Evolutionary conservation across 2,113 vertebrate species (phyloP).

Genomic region (Cromileptes altivelis): DNA sequence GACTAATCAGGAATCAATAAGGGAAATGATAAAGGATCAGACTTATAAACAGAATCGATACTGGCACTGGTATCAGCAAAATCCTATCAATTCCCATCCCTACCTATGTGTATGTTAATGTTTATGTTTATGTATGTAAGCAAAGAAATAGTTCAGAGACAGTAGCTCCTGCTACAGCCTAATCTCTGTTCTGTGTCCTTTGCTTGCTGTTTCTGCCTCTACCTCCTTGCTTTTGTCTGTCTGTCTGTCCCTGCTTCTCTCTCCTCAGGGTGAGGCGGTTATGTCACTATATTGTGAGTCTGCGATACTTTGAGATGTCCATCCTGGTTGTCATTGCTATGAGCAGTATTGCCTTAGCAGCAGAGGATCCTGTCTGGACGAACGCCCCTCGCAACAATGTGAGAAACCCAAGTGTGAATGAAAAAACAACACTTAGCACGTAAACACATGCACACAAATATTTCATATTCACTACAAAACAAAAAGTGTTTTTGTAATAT

Average conservation of each 20-base stretch:
- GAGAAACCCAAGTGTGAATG: constrained; percentile 66
- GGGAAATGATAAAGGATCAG: no score
- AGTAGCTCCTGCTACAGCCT: neutral
- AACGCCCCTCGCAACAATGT: constrained; percentile 93
- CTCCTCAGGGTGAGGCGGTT: constrained; percentile 89
- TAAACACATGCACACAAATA: neutral
- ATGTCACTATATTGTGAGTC: constrained; percentile 95
- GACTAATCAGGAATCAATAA: no score
- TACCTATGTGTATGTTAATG: neutral
- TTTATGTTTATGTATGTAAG: no score
- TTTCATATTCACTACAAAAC: neutral
- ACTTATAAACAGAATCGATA: no score
- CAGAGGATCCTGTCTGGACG: constrained; percentile 94
- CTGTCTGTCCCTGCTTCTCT: constrained; percentile 2
- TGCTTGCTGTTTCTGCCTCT: neutral
- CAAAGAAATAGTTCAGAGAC: neutral
- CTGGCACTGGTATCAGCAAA: no score
- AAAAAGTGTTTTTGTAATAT: neutral
- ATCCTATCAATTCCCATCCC: no score
- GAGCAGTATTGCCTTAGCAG: constrained; percentile 97
- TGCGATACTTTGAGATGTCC: constrained; percentile 97
- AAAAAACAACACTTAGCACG: neutral
- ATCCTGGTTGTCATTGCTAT: constrained; percentile 96
- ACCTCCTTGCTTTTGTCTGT: neutral
- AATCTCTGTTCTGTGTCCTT: neutral